Percentiles rank a stretch among this genome's conserved stretches.
Evolutionary conservation across 1,140 invertebrate species (phyloP).

Genomic region (Delia radicum): DNA sequence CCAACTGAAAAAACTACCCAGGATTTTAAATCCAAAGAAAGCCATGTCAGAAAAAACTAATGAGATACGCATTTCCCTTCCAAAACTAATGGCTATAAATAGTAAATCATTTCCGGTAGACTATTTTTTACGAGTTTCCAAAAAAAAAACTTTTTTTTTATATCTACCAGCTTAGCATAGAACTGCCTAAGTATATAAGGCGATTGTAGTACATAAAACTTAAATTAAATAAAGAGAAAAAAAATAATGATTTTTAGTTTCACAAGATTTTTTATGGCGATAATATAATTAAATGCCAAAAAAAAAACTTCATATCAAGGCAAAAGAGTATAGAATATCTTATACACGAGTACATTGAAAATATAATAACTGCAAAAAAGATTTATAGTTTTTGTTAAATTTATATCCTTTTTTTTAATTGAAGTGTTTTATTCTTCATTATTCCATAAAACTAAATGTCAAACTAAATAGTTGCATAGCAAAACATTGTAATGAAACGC

Average conservation of each 20-base stretch:
- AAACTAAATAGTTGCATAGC: neutral
- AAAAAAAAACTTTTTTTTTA: neutral
- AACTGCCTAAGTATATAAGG: no score
- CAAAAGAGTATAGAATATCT: neutral
- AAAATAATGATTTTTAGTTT: neutral
- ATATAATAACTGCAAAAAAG: neutral
- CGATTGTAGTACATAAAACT: no score
- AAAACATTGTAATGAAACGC: no score
- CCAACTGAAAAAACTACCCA: no score
- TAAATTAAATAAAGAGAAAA: no score
- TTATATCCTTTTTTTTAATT: neutral
- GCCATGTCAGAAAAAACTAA: neutral
- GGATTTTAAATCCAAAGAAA: no score
- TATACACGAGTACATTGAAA: neutral
- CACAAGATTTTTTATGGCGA: neutral
- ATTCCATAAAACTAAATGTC: neutral
- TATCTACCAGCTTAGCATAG: neutral
- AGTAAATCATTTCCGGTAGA: neutral
- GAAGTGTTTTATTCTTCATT: neutral
- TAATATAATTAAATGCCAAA: constrained; percentile 16
- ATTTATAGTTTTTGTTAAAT: neutral
- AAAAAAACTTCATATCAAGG: neutral
- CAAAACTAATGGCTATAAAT: constrained; percentile 1
- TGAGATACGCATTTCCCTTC: neutral
- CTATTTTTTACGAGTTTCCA: neutral